Base-by-base conservation (phyloP, 2,797 vertebrate genomes). In the Acanthiza pusilla region DNA sequence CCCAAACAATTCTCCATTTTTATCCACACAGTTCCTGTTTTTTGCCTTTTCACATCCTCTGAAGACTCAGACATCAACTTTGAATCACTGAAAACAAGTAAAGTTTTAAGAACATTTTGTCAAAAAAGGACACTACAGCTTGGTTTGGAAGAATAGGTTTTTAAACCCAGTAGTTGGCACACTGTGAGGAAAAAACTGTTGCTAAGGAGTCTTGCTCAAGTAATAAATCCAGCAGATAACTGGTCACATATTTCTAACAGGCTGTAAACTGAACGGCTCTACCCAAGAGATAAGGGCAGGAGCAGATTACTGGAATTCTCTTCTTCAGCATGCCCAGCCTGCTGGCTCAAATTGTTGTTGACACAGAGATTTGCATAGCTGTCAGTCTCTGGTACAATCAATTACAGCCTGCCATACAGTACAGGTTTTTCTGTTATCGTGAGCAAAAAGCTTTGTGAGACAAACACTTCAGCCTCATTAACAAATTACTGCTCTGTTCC, bases 271-370 rank as follows among this genome's bases (percentile, higher is more conserved):
- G 80, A 92, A 94, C 51, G 54, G 74, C 89, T 93, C 80, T 93
- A 66, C 74, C 51, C 86, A 48, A 81, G 87, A 58, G 94, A 91
- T 89, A 96, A 96, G 76, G 71, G 65, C 70, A 96, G 73, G 57
- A 57, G 36, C 65, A 92, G 94, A 97, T 95, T 26, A 85, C 5
- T 91, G 80, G 74, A 91, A 97, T 97, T 96, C 96, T 93, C 93
- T 32, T 90, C 92, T 82, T 88, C 92, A 78, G 68, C 75, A 85
- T 40, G 87, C 60, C 48, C 60, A 79, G 78, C 62, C 85, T 50
- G 36, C 50, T 83, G 71, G 84, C 63, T 85, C 55, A 94, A 91
- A 91, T 61, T 1, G 3, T 8, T 91, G 91, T 82, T 94, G 89
- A 94, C 87, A 74, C 51, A 90, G 74, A 65, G 88, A 93, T 94